Conservation (phyloP, 2,888 invertebrate species). For the Metallyticus violacea region DNA sequence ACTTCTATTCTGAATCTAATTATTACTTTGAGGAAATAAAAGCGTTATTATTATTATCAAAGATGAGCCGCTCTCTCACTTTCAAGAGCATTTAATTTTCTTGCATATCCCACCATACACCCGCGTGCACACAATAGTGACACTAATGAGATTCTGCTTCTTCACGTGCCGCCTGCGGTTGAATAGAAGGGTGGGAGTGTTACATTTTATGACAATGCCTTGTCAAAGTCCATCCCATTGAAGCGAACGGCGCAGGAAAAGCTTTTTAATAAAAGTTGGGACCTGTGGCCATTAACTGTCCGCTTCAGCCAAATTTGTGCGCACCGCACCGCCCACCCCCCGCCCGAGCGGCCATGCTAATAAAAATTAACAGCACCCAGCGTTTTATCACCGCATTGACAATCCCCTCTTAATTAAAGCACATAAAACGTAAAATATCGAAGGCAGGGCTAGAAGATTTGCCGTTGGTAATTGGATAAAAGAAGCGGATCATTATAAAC, state of each 20-base stretch:
- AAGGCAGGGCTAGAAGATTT: background rate
- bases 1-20: too few species aligned
- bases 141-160: background rate
- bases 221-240: background rate
- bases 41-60: too few species aligned
- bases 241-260: background rate
- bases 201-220: background rate
- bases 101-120: too few species aligned
- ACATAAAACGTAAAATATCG: constrained; percentile 1
- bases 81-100: background rate
- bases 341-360: background rate
- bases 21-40: too few species aligned
- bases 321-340: background rate
- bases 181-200: too few species aligned
- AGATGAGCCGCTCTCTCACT: background rate
- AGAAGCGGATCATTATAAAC: background rate
- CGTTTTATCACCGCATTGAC: constrained; percentile 10
- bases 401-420: constrained; percentile 9
- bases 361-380: constrained; percentile 1
- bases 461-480: background rate
- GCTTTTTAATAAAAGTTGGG: constrained; percentile 9
- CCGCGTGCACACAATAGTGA: background rate
- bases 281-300: background rate
- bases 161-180: background rate
- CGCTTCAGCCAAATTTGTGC: constrained; percentile 9